Conservation (phyloP, 2,888 invertebrate genomes). For the Drosophila neutralis region DNA sequence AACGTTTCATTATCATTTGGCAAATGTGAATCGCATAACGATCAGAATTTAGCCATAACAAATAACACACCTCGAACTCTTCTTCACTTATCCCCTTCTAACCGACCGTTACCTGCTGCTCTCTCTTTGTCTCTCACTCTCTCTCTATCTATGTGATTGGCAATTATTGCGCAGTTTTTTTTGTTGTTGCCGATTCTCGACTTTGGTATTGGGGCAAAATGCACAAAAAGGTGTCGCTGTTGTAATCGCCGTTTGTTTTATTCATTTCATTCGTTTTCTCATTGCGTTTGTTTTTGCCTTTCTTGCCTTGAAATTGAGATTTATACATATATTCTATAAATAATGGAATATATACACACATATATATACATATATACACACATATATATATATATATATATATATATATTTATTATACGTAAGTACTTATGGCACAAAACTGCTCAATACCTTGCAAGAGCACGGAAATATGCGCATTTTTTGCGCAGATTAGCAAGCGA, state of each 20-base stretch:
- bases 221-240: conserved; percentile 68
- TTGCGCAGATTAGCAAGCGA: conserved; percentile 34
- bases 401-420: too few relatives aligned
- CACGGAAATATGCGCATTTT: conserved; percentile 34
- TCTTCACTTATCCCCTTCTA: background rate
- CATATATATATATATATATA: background rate
- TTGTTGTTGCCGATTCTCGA: conserved; percentile 36
- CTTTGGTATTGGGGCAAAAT: conserved; percentile 51
- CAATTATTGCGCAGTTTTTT: conserved; percentile 73
- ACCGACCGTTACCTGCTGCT: background rate
- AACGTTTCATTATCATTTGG: conserved; percentile 42
- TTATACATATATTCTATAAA: conserved; percentile 66
- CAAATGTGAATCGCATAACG: conserved; percentile 55
- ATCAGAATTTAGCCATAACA: conserved; percentile 51
- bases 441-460: conserved; percentile 18
- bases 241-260: conserved; percentile 63
- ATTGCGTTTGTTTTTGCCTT: conserved; percentile 27
- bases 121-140: conserved; percentile 1
- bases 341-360: conserved; percentile 52
- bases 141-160: conserved; percentile 21
- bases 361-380: conserved; percentile 8
- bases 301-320: conserved; percentile 65
- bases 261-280: conserved; percentile 50
- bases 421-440: conserved; percentile 5
- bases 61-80: conserved; percentile 21